Evolutionary conservation across 2,797 vertebrate genomes (phyloP), one percentile per base, ranked within the genome.

Genomic region (Aselliscus stoliczkanus): DNA sequence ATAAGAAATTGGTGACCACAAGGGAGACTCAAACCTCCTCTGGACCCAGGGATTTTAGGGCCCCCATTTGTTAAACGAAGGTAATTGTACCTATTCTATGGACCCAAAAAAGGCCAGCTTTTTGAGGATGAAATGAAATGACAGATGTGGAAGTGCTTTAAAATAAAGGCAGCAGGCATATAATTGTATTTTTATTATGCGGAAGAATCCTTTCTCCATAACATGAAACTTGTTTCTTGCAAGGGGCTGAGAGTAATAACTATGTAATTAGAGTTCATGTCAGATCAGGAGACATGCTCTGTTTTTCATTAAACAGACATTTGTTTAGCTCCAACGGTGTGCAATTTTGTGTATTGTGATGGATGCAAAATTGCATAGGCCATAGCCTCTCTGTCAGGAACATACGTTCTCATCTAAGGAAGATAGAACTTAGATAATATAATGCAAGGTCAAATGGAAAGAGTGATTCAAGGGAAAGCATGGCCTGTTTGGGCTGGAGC

Each of bases 231-330:
- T 64, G 37, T 67, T 70, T 88, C 80, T 80, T 84, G 54, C 44
- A 67, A 56, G 77, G 69, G 77, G 58, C 47, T 85, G 94, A 85
- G 77, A 73, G 82, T 95, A 90, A 96, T 91, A 92, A 93, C 94
- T 97, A 34, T 58, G 34, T 93, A 85, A 93, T 96, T 95, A 96
- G 96, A 90, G 87, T 94, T 62, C 8, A 14, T 67, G 90, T 94
- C 90, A 60, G 64, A 92, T 67, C 96, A 83, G 86, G 88, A 75
- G 81, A 93, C 64, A 34, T 8, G 54, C 88, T 90, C 90, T 58
- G 73, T 54, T 88, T 95, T 88, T 88, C 95, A 92, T 95, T 92
- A 93, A 84, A 92, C 80, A 77, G 92, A 90, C 70, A 62, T 86
- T 84, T 62, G 72, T 60, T 90, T 52, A 14, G 70, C 94, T 97